Percentiles rank a stretch among this genome's conserved stretches.
phyloP scores from a whole-genome alignment of 2,797 vertebrate genomes.

The Sebastiscus albofasciatus region DNA sequence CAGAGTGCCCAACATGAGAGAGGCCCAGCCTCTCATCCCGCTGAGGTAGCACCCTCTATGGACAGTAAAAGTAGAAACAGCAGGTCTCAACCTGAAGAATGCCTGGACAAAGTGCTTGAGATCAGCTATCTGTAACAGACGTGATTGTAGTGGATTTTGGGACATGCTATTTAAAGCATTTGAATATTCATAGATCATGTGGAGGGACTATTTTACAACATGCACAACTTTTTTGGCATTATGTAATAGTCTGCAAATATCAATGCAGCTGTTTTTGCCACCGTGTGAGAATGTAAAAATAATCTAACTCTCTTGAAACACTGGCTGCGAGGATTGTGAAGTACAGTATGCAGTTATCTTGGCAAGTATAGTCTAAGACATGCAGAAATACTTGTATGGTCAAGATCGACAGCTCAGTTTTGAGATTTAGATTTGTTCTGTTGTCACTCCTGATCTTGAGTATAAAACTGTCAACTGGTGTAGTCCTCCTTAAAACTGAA shows the following conservation, averaged over 20 bases:
- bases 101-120: conserved; percentile 63
- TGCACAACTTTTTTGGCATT: background rate
- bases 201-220: background rate
- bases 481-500: background rate
- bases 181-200: background rate
- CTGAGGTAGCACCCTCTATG: background rate
- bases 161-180: background rate
- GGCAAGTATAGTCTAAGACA: background rate
- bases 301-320: background rate
- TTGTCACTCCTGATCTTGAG: too few species aligned
- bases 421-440: too few species aligned
- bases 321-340: background rate
- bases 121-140: conserved; percentile 78
- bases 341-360: background rate
- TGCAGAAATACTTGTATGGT: background rate
- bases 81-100: conserved; percentile 47
- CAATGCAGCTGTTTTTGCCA: background rate
- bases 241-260: background rate
- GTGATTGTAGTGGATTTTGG: background rate
- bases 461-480: too few species aligned
- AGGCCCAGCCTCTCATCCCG: conserved; percentile 27
- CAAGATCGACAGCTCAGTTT: background rate
- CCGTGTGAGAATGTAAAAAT: background rate
- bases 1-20: background rate
- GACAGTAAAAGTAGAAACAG: conserved; percentile 23